Conservation (phyloP, 2,888 invertebrate genomes). For the Rhaphigaster nebulosa region DNA sequence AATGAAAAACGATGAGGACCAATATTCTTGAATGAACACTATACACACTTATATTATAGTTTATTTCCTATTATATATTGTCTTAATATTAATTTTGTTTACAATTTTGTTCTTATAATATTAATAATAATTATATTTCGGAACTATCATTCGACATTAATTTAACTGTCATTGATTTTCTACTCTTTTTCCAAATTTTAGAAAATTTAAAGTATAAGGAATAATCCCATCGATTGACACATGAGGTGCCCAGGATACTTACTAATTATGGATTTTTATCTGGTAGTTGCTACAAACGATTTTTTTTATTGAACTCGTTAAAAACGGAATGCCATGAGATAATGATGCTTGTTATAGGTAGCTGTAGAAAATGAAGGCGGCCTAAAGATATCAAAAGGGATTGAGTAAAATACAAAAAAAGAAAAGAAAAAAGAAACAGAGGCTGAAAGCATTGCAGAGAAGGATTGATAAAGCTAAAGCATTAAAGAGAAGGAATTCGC, state of each 20-base stretch:
- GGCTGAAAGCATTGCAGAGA: conserved; percentile 1
- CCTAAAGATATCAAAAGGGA: not conserved
- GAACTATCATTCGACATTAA: too few species aligned
- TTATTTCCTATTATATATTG: too few species aligned
- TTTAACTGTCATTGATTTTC: too few species aligned
- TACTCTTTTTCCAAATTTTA: too few species aligned
- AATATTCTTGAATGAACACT: too few species aligned
- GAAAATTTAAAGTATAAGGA: too few species aligned
- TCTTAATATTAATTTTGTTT: too few species aligned
- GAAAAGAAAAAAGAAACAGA: not conserved
- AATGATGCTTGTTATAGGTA: not conserved
- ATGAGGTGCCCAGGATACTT: not conserved
- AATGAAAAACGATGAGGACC: too few species aligned
- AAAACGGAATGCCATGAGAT: not conserved
- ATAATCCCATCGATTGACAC: not conserved
- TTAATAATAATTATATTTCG: too few species aligned
- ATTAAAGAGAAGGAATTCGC: not conserved
- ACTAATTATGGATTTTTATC: not conserved
- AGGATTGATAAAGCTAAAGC: not conserved
- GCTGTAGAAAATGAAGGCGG: not conserved
- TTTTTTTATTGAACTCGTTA: not conserved
- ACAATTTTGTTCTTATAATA: too few species aligned
- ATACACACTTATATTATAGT: too few species aligned
- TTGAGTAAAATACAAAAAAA: not conserved
- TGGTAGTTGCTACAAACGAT: not conserved